These are phyloP conservation scores for Spatulosminthurus flaviceps DNA, from an alignment of 2,888 invertebrate genomes.

Conservation along the genomic window DNA sequence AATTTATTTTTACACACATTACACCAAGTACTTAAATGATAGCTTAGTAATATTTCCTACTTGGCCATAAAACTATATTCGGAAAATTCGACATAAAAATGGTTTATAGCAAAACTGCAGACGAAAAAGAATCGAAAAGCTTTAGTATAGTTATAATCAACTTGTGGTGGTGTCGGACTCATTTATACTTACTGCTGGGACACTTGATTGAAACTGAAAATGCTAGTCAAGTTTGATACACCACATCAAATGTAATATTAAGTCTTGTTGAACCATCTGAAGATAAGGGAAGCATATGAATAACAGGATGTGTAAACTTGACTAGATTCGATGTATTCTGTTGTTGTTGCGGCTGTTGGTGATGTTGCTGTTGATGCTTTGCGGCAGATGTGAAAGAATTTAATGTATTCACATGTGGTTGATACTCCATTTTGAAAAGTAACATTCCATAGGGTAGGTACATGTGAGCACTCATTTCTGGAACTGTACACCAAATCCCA, in stretches of 20 bases:
- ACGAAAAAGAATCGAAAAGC: background rate
- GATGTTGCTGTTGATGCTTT: background rate
- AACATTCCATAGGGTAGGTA: slow-evolving; percentile 37
- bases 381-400: background rate
- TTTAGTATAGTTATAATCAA: background rate
- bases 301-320: slow-evolving; percentile 39
- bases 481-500: slow-evolving; percentile 23
- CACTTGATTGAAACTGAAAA: background rate
- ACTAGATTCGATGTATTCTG: slow-evolving; percentile 1
- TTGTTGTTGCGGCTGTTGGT: background rate
- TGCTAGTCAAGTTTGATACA: slow-evolving; percentile 19
- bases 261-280: slow-evolving; percentile 33
- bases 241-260: slow-evolving; percentile 34
- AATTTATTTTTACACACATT: background rate
- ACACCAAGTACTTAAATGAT: background rate
- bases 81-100: background rate
- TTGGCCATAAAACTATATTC: background rate
- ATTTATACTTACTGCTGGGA: background rate
- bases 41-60: background rate
- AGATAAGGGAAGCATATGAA: slow-evolving; percentile 36
- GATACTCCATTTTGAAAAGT: slow-evolving; percentile 38
- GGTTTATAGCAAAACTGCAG: background rate
- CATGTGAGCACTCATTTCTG: slow-evolving; percentile 39
- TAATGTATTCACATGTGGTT: background rate
- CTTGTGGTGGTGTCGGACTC: background rate